Evolutionary conservation across 1,140 invertebrate genomes (phyloP).

Genomic region (Nymphalis io): DNA sequence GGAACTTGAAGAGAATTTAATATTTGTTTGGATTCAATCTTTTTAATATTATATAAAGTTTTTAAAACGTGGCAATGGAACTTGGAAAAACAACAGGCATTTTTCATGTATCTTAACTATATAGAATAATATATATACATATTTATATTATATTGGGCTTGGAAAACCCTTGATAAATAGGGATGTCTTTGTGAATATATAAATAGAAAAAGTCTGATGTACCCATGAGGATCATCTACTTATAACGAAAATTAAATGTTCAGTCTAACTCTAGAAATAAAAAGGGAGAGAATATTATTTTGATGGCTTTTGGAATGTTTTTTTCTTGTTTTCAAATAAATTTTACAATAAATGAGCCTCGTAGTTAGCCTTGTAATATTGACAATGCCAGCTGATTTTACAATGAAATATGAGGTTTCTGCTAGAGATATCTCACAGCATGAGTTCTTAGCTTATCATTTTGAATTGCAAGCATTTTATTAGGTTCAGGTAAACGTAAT

Average conservation of each 20-base stretch:
- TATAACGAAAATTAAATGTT: neutral
- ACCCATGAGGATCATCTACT: neutral
- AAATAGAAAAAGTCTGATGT: constrained; percentile 5
- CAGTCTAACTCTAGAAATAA: too few species aligned
- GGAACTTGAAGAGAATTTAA: too few species aligned
- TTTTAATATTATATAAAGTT: too few species aligned
- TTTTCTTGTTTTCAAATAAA: too few species aligned
- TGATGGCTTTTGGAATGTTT: neutral
- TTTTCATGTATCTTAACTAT: neutral
- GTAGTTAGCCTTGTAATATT: neutral
- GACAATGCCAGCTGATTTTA: neutral
- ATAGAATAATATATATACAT: neutral
- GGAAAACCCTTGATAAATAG: neutral
- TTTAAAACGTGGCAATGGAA: neutral
- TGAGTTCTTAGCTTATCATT: neutral
- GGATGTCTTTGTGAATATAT: constrained; percentile 8
- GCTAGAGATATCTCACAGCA: constrained; percentile 1
- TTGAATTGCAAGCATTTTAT: neutral
- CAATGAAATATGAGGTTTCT: neutral
- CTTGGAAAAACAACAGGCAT: neutral
- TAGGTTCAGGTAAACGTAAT: constrained; percentile 1
- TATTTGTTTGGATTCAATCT: too few species aligned
- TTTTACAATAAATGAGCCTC: neutral
- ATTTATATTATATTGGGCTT: neutral
- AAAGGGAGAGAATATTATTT: neutral